Base-by-base conservation (phyloP, 2,797 vertebrate genomes). In the Dermochelys coriacea region DNA sequence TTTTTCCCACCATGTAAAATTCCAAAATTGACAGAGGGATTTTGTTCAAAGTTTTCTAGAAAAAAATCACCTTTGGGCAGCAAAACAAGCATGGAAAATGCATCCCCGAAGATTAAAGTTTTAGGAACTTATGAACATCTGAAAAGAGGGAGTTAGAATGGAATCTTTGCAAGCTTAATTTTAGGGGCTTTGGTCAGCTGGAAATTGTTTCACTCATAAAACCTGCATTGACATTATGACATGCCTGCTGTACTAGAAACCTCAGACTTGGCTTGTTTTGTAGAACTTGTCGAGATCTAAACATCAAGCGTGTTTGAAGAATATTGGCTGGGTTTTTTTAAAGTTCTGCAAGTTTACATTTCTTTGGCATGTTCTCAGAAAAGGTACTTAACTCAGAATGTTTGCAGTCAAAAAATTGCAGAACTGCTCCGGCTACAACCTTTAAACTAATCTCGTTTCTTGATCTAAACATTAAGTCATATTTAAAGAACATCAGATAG, bases 81-180 rank as follows among this genome's bases (percentile, higher is more conserved):
- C 12, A 47, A 64, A 71, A 41, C n/a, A 71, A 71, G 68, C 68
- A 23, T 41, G 68, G n/a, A 41, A 71, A 71, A 25, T 71, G 5
- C 68, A 71, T 71, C 21, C 68, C 37, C 68, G 41, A 41, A 71
- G 19, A 71, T 71, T 37, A 71, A 41, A 41, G 10, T 23, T 71
- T 71, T 23, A 71, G n/a, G 11, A 71, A 71, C 3, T 23, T 71
- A 71, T 5, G 5, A 41, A 71, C 21, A 12, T 71, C 68, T 71
- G 68, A 71, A 41, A 12, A 41, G 37, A 37, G 64, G n/a, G n/a
- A 68, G 64, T 71, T 71, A 23, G 64, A 71, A 41, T 23, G n/a
- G 64, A 71, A 71, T 71, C 64, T 9, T 88, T 80, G 29, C 34
- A 78, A 96, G 61, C 25, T 85, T n/a, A 68, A 21, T 95, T 93